These are phyloP conservation scores for Psettodes erumei DNA, from an alignment of 2,113 vertebrate genomes.

Conservation along the genomic window DNA sequence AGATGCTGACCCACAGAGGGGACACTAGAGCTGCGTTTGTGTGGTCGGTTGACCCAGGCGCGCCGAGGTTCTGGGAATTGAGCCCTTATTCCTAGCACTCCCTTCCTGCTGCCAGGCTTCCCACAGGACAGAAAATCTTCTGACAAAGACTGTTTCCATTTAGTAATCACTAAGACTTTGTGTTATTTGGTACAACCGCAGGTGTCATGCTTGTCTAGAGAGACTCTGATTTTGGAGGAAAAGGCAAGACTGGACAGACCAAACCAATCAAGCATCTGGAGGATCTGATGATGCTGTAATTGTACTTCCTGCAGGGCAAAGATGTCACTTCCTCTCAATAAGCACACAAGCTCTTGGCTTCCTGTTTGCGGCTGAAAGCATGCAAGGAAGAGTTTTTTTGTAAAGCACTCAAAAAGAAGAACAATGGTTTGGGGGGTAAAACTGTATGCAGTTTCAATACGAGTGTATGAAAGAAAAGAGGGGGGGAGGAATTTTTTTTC, in stretches of 20 bases:
- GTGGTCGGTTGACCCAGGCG: slow-evolving; percentile 35
- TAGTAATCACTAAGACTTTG: slow-evolving; percentile 60
- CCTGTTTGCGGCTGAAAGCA: slow-evolving; percentile 85
- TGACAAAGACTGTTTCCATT: slow-evolving; percentile 71
- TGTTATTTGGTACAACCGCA: slow-evolving; percentile 68
- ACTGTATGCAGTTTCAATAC: slow-evolving; percentile 73
- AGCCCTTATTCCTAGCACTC: slow-evolving; percentile 48
- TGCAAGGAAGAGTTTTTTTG: slow-evolving; percentile 79
- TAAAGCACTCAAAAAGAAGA: slow-evolving; percentile 77
- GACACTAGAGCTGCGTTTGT: slow-evolving; percentile 52
- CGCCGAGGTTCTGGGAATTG: slow-evolving; percentile 34
- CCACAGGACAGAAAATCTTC: slow-evolving; percentile 60
- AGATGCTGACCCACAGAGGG: slow-evolving; percentile 53
- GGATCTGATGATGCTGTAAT: slow-evolving; percentile 78
- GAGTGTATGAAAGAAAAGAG: slow-evolving; percentile 58
- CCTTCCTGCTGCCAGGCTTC: slow-evolving; percentile 59
- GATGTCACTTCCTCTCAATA: slow-evolving; percentile 84
- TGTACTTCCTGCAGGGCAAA: slow-evolving; percentile 83
- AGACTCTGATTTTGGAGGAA: slow-evolving; percentile 66
- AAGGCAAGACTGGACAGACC: slow-evolving; percentile 64
- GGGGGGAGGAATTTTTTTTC: slow-evolving; percentile 68
- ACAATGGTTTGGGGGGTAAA: slow-evolving; percentile 59
- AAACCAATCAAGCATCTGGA: slow-evolving; percentile 77
- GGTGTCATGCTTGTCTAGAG: slow-evolving; percentile 54
- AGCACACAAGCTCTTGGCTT: slow-evolving; percentile 83